phyloP scores from a whole-genome alignment of 2,113 vertebrate genomes.

The Colius striatus region DNA sequence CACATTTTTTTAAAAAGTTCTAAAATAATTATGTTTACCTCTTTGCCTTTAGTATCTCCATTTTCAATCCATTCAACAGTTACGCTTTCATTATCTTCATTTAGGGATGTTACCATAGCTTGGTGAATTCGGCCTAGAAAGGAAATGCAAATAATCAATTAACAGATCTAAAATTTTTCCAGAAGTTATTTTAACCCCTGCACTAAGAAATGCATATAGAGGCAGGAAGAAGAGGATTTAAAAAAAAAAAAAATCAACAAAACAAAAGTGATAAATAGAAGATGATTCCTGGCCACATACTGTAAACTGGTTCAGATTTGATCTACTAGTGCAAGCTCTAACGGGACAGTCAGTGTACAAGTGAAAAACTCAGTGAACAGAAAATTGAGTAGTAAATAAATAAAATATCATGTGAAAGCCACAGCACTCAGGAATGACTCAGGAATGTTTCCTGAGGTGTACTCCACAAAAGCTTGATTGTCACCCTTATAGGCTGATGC shows the following conservation, averaged over 20 bases:
- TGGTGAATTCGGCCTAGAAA: slow-evolving; percentile 91
- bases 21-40: slow-evolving; percentile 75
- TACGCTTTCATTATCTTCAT: slow-evolving; percentile 93
- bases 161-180: neutral
- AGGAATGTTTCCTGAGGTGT: neutral
- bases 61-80: slow-evolving; percentile 98
- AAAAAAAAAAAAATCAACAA: neutral
- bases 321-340: neutral
- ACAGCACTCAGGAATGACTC: neutral
- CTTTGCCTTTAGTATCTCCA: slow-evolving; percentile 96
- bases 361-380: neutral
- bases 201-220: neutral
- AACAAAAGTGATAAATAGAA: neutral
- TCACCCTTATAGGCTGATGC: neutral
- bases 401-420: neutral
- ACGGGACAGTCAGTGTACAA: neutral
- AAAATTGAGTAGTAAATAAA: neutral
- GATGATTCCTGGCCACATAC: neutral
- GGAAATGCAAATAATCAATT: neutral
- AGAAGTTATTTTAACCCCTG: neutral
- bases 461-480: neutral
- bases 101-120: slow-evolving; percentile 95
- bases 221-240: neutral
- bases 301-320: neutral
- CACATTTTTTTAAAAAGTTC: neutral